phyloP scores from a whole-genome alignment of 2,888 invertebrate species.

The Synanthedon myopaeformis region DNA sequence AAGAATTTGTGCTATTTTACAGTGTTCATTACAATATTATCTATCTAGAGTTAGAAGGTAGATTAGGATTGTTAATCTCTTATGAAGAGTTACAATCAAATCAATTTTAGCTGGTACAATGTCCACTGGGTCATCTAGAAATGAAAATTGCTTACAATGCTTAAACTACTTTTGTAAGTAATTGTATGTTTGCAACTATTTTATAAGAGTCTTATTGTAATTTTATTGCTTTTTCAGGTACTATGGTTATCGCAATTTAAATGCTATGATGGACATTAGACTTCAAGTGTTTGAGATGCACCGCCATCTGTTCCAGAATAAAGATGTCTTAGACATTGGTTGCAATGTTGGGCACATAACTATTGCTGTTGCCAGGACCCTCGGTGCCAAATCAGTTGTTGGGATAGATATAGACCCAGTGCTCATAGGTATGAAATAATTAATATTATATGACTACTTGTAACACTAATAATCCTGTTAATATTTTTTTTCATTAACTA shows the following conservation, averaged over 20 bases:
- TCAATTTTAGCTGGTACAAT: no score
- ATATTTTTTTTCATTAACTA: no score
- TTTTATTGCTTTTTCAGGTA: slow-evolving; percentile 71
- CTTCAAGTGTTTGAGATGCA: slow-evolving; percentile 84
- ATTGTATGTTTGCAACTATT: not conserved
- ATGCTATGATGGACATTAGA: slow-evolving; percentile 85
- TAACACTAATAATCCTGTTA: no score
- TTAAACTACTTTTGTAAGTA: not conserved
- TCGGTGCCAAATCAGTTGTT: slow-evolving; percentile 85
- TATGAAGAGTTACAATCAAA: no score
- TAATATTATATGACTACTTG: no score
- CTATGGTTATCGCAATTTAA: slow-evolving; percentile 92
- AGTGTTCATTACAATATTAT: no score
- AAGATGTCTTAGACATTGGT: slow-evolving; percentile 95
- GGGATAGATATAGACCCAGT: slow-evolving; percentile 96
- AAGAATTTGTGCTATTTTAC: no score
- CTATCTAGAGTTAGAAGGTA: no score
- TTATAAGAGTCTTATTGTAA: not conserved
- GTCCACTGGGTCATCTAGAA: no score
- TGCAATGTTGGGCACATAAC: slow-evolving; percentile 98
- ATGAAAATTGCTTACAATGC: not conserved
- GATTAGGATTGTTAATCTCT: no score
- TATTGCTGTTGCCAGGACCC: slow-evolving; percentile 87
- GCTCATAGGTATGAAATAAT: slow-evolving; percentile 72
- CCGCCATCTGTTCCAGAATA: slow-evolving; percentile 85